These are phyloP conservation scores for Caenorhabditis sp. DNA, from an alignment of 2,888 invertebrate genomes.

Conservation along the genomic window DNA sequence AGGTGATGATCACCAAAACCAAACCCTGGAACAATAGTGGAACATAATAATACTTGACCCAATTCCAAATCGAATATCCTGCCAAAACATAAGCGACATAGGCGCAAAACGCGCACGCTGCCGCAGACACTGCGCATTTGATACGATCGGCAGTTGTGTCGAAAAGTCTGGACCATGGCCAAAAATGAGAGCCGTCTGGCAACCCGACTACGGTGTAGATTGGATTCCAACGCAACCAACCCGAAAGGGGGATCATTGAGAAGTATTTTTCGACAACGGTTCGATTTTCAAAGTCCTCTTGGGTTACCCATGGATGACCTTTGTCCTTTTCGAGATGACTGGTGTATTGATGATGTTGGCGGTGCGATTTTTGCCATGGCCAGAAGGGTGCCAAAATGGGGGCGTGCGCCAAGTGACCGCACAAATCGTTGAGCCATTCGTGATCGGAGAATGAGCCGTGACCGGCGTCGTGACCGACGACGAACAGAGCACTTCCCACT, in stretches of 20 bases:
- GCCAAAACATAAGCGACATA: slow-evolving; percentile 52
- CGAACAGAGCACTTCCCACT: slow-evolving; percentile 57
- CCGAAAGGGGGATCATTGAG: slow-evolving; percentile 62
- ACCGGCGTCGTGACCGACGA: slow-evolving; percentile 64
- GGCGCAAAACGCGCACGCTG: slow-evolving; percentile 53
- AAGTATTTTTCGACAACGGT: slow-evolving; percentile 53
- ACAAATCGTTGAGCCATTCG: slow-evolving; percentile 61
- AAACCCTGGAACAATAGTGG: slow-evolving; percentile 63
- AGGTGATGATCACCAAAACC: slow-evolving; percentile 63
- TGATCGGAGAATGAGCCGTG: slow-evolving; percentile 62
- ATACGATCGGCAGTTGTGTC: slow-evolving; percentile 61
- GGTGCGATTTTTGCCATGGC: slow-evolving; percentile 65
- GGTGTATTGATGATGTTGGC: slow-evolving; percentile 64
- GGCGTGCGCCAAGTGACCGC: slow-evolving; percentile 63
- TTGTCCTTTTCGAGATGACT: slow-evolving; percentile 62
- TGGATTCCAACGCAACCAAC: slow-evolving; percentile 68
- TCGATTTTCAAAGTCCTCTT: slow-evolving; percentile 49
- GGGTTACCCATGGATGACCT: slow-evolving; percentile 64
- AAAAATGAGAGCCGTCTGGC: slow-evolving; percentile 70
- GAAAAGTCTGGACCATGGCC: slow-evolving; percentile 65
- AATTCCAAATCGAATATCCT: slow-evolving; percentile 51
- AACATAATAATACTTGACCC: slow-evolving; percentile 63
- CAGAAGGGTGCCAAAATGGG: slow-evolving; percentile 62
- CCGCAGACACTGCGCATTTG: slow-evolving; percentile 61
- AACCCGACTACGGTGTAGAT: slow-evolving; percentile 67